Evolutionary conservation across 2,888 invertebrate species (phyloP).

Genomic region (Octonoba sinensis): DNA sequence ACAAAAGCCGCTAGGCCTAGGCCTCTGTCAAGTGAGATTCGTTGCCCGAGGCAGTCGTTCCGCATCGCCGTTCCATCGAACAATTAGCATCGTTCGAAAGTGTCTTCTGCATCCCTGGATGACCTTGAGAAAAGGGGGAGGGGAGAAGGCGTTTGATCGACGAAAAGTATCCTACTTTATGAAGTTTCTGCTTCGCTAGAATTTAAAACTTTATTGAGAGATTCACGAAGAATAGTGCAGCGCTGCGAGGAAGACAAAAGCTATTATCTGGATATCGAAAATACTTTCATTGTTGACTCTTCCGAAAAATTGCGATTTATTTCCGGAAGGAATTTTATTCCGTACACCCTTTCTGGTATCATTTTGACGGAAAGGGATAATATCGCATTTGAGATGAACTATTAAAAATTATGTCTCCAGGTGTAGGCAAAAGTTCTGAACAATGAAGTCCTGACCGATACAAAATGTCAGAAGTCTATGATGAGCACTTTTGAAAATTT

Average conservation of each 20-base stretch:
- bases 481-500: not conserved
- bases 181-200: constrained; percentile 11
- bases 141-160: not conserved
- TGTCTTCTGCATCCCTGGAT: not conserved
- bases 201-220: not conserved
- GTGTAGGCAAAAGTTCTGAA: not conserved
- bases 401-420: too few relatives aligned
- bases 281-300: not conserved
- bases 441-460: not conserved
- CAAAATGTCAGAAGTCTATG: not conserved
- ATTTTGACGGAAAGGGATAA: too few relatives aligned
- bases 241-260: too few relatives aligned
- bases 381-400: too few relatives aligned
- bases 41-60: constrained; percentile 49
- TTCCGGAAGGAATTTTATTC: too few relatives aligned
- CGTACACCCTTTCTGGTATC: too few relatives aligned
- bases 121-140: constrained; percentile 1
- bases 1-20: constrained; percentile 35
- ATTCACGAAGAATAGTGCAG: not conserved
- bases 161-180: not conserved
- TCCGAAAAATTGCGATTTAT: constrained; percentile 6
- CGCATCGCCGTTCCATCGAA: constrained; percentile 36
- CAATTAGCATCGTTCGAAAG: constrained; percentile 32
- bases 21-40: constrained; percentile 41
- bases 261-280: too few relatives aligned